Evolutionary conservation across 2,888 invertebrate genomes (phyloP), one percentile per base, ranked within the genome.

Genomic region (Eulithis testata): DNA sequence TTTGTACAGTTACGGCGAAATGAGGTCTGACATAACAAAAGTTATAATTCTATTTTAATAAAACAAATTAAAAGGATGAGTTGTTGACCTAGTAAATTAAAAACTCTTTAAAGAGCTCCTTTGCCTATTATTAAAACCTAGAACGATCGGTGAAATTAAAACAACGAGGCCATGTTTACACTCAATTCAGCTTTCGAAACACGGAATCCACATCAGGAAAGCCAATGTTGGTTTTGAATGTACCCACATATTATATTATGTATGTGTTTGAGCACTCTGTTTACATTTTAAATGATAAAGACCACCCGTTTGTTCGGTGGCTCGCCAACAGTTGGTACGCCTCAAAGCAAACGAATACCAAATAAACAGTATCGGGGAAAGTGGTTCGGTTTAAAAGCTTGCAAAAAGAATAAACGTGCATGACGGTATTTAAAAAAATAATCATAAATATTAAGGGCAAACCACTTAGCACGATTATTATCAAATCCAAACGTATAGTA

Each of bases 261-360:
- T 85, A 83, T 83, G 40, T 85, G 86, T 89, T 87, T 83, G 82
- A 80, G 72, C 70, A 75, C 66, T 72, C 74, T 90, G 91, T 92
- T 90, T 91, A 90, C 87, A 79, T 90, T 89, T 78, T 84, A 84
- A 84, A 90, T 92, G 92, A 92, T 91, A 89, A 87, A 90, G 92
- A 91, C 92, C 92, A 92, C 92, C 92, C 92, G 91, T 73, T 73
- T 66, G 71, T 51, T 66, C 69, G 62, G 67, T 67, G 66, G 69
- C 70, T 63, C 63, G 69, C 69, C 64, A 69, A 68, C 89, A 88
- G 90, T 90, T 91, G 91, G 90, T 86, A 86, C 78, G 82, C 82
- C 87, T 92, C 91, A 88, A 81, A 82, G 81, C 86, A 87, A 89
- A 89, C 87, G 83, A 80, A 81, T 86, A 85, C 75, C 84, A 90